Base-by-base conservation (phyloP, 2,888 invertebrate genomes). In the Brachypalpus laphriformis region DNA sequence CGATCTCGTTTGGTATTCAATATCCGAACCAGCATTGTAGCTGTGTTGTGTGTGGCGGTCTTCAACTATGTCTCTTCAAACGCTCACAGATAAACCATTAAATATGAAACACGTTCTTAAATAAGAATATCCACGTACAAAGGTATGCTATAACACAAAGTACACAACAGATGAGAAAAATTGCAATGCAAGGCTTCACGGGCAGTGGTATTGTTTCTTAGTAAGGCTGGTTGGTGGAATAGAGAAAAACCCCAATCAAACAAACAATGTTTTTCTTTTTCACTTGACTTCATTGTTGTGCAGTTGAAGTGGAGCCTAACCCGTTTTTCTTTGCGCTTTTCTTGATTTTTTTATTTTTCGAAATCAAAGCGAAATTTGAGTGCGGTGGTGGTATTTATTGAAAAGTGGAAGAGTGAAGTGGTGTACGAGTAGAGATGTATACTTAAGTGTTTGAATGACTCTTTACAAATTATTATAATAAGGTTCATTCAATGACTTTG, bases 101-200 rank as follows among this genome's bases (percentile, higher is more conserved):
- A 77, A 66, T 37, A 59, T 61, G 66, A 72, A 77, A 77, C 82
- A 82, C 71, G 82, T 82, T 82, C 66, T 65, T 20, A 42, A 51
- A 28, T 3, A 28, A 18, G n/a, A 28, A 22, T 51, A 16, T 0
- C 6, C 22, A 25, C 8, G 9, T 28, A 51, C 45, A 45, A 6
- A n/a, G 5, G 45, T 2, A 8, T 45, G 8, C 16, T 25, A 2
- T 25, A 25, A 2, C 2, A 25, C 28, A 4, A 1, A 28, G 28
- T 6, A 28, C 28, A 28, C 34, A 34, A 34, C 34, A 7, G 34
- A 34, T 54, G 45, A 66, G 14, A 81, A 54, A 82, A 82, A 61
- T 82, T 16, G 76, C 81, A 70, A 56, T n/a, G 16, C 20, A 42
- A 20, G 47, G 18, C 6, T 28, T 22, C 28, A 47, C n/a, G 37